Conservation (phyloP, 1,140 invertebrate species). For the Proctacanthus coquilletti region DNA sequence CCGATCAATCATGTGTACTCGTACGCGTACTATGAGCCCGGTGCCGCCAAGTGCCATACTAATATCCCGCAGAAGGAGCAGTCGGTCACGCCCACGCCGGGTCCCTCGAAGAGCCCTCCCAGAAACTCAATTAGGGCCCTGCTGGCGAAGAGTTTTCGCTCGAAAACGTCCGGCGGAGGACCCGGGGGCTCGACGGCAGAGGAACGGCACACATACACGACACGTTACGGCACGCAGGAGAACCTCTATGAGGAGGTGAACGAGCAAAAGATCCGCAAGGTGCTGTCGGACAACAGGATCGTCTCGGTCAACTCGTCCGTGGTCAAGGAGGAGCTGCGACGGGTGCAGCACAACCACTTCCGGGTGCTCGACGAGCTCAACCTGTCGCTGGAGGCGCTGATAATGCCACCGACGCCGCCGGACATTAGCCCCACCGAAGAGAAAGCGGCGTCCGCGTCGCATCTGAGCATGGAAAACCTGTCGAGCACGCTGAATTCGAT, state of each 20-base stretch:
- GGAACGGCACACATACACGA: constrained; percentile 50
- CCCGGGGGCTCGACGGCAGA: constrained; percentile 11
- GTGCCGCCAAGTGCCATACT: constrained; percentile 35
- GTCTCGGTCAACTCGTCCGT: constrained; percentile 41
- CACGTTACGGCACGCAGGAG: constrained; percentile 65
- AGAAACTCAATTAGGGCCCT: constrained; percentile 28
- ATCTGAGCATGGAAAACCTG: constrained; percentile 39
- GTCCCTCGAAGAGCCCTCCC: constrained; percentile 24
- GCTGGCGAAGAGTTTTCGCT: constrained; percentile 24
- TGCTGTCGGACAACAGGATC: constrained; percentile 32
- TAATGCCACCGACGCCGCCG: constrained; percentile 48
- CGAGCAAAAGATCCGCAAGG: constrained; percentile 36
- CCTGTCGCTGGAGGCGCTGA: constrained; percentile 70
- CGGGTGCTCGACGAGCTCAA: constrained; percentile 71
- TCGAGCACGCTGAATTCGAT: constrained; percentile 36
- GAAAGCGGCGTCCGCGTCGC: constrained; percentile 11
- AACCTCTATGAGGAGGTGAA: constrained; percentile 81
- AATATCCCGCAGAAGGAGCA: constrained; percentile 37
- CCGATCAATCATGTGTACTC: constrained; percentile 44
- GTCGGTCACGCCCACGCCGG: constrained; percentile 7
- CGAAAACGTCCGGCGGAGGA: constrained; percentile 14
- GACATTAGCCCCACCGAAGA: constrained; percentile 19
- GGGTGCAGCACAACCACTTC: constrained; percentile 61
- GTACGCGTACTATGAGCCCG: constrained; percentile 61
- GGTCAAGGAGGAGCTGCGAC: constrained; percentile 63